Percentiles rank a stretch among this genome's conserved stretches.
These are phyloP conservation scores for Spodoptera littoralis DNA, from an alignment of 2,888 invertebrate species.

Conservation along the genomic window DNA sequence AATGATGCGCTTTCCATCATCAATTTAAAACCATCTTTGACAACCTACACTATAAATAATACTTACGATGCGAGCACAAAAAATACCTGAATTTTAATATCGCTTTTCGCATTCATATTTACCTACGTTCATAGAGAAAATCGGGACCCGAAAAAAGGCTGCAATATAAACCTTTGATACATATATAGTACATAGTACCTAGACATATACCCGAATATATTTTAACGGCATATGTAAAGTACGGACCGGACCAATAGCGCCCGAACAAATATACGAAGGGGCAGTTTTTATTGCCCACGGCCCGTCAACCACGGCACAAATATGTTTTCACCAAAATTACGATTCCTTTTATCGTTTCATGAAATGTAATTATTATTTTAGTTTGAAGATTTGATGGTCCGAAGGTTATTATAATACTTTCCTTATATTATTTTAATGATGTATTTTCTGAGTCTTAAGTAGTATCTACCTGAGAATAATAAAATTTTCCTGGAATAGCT, in stretches of 20 bases:
- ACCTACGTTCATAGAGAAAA: slow-evolving; percentile 12
- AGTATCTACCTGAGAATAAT: no score
- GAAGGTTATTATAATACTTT: no score
- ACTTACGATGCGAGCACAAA: background rate
- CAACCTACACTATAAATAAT: background rate
- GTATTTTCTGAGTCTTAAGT: no score
- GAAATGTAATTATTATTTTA: slow-evolving; percentile 40
- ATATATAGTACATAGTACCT: slow-evolving; percentile 7
- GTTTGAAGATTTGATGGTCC: slow-evolving; percentile 23
- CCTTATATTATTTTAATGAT: no score
- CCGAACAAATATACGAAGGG: slow-evolving; percentile 50
- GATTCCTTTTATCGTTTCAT: slow-evolving; percentile 31
- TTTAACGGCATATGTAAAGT: slow-evolving; percentile 57
- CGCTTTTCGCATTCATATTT: slow-evolving; percentile 14
- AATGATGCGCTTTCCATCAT: no score
- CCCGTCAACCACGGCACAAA: slow-evolving; percentile 53
- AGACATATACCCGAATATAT: slow-evolving; percentile 37
- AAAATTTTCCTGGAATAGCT: no score
- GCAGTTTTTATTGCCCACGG: slow-evolving; percentile 63
- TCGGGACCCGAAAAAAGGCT: slow-evolving; percentile 15
- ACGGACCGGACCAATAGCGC: slow-evolving; percentile 46
- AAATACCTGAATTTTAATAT: slow-evolving; percentile 6
- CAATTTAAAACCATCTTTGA: no score
- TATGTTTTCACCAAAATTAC: slow-evolving; percentile 64
- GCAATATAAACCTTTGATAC: slow-evolving; percentile 10